phyloP scores from a whole-genome alignment of 2,797 vertebrate species.

The Phrynocephalus forsythii region DNA sequence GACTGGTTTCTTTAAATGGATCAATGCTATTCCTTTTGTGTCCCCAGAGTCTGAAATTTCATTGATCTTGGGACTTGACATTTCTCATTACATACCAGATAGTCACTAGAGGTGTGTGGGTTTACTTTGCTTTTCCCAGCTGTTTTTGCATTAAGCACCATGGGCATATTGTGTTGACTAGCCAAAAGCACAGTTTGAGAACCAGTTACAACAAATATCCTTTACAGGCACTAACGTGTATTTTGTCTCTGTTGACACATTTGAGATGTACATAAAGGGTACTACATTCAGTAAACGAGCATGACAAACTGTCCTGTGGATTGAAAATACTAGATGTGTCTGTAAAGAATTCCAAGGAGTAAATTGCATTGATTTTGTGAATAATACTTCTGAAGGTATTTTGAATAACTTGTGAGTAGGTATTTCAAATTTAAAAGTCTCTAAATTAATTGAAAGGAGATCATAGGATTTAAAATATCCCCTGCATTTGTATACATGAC shows the following conservation, averaged over 20 bases:
- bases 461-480: constrained; percentile 26
- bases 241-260: constrained; percentile 13
- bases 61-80: constrained; percentile 91
- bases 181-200: constrained; percentile 42
- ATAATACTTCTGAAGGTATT: constrained; percentile 24
- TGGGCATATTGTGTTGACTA: constrained; percentile 43
- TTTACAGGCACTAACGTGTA: constrained; percentile 39
- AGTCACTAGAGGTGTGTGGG: constrained; percentile 73
- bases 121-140: constrained; percentile 68
- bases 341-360: constrained; percentile 1
- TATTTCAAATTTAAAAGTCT: not conserved
- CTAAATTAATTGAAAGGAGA: constrained; percentile 13
- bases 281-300: not conserved
- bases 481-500: not conserved
- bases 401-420: constrained; percentile 1
- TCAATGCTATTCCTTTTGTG: constrained; percentile 85
- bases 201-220: constrained; percentile 32
- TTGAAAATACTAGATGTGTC: not conserved
- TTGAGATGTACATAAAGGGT: constrained; percentile 36
- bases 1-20: constrained; percentile 86
- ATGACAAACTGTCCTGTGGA: not conserved
- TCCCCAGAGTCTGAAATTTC: constrained; percentile 84
- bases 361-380: not conserved
- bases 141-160: constrained; percentile 46
- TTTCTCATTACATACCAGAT: constrained; percentile 80